phyloP scores from a whole-genome alignment of 2,888 invertebrate genomes.

The Elegia similella region DNA sequence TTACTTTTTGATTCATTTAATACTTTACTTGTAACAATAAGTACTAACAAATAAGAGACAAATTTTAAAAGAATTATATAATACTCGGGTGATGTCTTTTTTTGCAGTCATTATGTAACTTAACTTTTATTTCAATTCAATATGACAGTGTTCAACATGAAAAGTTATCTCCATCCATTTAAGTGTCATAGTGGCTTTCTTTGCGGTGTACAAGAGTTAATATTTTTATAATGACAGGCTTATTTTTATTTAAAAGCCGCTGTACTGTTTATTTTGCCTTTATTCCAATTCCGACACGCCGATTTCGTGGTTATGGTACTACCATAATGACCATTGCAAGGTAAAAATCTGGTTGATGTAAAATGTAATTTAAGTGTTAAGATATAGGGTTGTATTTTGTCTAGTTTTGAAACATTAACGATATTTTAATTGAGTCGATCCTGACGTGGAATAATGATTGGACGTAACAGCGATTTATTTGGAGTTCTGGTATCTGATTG shows the following conservation, averaged over 20 bases:
- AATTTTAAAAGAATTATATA: too few relatives aligned
- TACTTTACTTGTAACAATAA: too few relatives aligned
- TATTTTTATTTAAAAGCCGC: constrained; percentile 56
- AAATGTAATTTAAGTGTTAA: constrained; percentile 46
- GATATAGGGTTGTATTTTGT: constrained; percentile 55
- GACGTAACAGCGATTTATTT: constrained; percentile 81
- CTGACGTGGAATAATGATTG: constrained; percentile 81
- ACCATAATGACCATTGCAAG: constrained; percentile 78
- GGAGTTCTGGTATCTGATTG: constrained; percentile 80
- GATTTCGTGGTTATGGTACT: constrained; percentile 79
- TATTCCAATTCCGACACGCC: constrained; percentile 77
- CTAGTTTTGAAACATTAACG: constrained; percentile 65
- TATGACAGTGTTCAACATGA: too few relatives aligned
- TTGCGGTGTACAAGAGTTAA: constrained; percentile 34
- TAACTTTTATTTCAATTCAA: too few relatives aligned
- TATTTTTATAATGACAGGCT: constrained; percentile 63
- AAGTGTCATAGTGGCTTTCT: constrained; percentile 21
- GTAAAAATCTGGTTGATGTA: constrained; percentile 42
- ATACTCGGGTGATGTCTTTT: too few relatives aligned
- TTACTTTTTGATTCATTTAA: too few relatives aligned
- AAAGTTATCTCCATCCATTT: not conserved
- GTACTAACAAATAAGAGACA: too few relatives aligned
- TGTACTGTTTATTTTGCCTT: constrained; percentile 78
- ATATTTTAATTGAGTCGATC: constrained; percentile 82
- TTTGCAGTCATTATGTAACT: too few relatives aligned